A percentile compares a stretch with the other conserved stretches of the same genome.
Evolutionary conservation across 2,888 invertebrate species (phyloP).

Genomic region (Zootermopsis nevadensis): DNA sequence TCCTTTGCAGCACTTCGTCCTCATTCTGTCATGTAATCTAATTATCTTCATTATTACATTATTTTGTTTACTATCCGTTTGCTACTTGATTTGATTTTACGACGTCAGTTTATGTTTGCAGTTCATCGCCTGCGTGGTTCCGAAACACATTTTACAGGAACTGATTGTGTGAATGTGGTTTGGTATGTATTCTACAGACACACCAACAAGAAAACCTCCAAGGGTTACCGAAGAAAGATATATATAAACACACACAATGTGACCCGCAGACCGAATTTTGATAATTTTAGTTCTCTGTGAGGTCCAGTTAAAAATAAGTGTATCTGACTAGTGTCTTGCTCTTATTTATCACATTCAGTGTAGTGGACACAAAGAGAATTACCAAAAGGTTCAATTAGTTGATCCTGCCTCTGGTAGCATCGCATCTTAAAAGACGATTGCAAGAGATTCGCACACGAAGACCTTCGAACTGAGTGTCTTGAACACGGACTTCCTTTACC

Average conservation of each 20-base stretch:
- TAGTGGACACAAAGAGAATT: not conserved
- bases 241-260: too few relatives aligned
- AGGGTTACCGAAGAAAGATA: too few relatives aligned
- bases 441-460: too few relatives aligned
- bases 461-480: too few relatives aligned
- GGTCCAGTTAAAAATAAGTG: too few relatives aligned
- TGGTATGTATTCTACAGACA: too few relatives aligned
- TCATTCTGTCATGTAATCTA: not conserved
- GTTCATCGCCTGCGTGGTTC: not conserved
- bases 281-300: too few relatives aligned
- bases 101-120: not conserved
- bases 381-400: not conserved
- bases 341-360: not conserved
- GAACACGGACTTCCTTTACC: too few relatives aligned
- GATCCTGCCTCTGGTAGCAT: not conserved
- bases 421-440: not conserved
- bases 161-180: not conserved
- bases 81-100: not conserved
- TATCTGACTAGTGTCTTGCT: too few relatives aligned
- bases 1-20: not conserved
- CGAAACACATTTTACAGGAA: not conserved
- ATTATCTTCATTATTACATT: not conserved
- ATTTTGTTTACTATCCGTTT: not conserved
- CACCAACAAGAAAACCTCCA: too few relatives aligned
- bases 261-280: too few relatives aligned